phyloP scores from a whole-genome alignment of 2,113 vertebrate genomes.

The Nanorana parkeri region DNA sequence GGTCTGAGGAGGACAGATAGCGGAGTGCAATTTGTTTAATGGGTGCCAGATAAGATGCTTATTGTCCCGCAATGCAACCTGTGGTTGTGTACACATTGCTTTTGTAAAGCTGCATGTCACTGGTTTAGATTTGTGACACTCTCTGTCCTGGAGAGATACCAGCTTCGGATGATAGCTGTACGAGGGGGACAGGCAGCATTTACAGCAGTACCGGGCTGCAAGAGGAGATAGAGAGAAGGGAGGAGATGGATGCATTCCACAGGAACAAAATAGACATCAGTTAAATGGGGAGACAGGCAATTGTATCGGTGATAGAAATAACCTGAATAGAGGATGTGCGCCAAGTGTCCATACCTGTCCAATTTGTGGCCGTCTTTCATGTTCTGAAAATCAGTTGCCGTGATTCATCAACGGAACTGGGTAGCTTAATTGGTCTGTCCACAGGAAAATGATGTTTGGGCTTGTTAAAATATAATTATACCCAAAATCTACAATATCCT shows the following conservation, averaged over 20 bases:
- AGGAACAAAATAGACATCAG: constrained; percentile 27
- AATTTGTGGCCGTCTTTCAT: not conserved
- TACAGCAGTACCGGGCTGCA: constrained; percentile 1
- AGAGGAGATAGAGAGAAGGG: constrained; percentile 17
- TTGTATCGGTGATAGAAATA: constrained; percentile 26
- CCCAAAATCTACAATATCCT: too few relatives aligned
- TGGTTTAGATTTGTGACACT: constrained; percentile 30
- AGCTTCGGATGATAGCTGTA: not conserved
- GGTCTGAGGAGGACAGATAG: constrained; percentile 36
- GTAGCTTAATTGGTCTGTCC: too few relatives aligned
- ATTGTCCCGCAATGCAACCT: constrained; percentile 38
- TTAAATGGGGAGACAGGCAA: constrained; percentile 13
- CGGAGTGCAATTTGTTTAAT: constrained; percentile 42
- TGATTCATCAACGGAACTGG: too few relatives aligned
- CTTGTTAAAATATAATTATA: too few relatives aligned
- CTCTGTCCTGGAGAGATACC: constrained; percentile 39
- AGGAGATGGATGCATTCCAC: constrained; percentile 19
- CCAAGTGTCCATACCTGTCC: not conserved
- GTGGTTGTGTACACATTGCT: constrained; percentile 28
- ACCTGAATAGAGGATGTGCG: not conserved
- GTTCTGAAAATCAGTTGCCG: not conserved
- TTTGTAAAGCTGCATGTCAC: constrained; percentile 27
- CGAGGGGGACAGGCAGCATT: too few relatives aligned
- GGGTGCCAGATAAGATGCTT: constrained; percentile 21
- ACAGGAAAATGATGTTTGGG: too few relatives aligned